Base-by-base conservation (phyloP, 2,888 invertebrate genomes). In the Epinotia demarniana region DNA sequence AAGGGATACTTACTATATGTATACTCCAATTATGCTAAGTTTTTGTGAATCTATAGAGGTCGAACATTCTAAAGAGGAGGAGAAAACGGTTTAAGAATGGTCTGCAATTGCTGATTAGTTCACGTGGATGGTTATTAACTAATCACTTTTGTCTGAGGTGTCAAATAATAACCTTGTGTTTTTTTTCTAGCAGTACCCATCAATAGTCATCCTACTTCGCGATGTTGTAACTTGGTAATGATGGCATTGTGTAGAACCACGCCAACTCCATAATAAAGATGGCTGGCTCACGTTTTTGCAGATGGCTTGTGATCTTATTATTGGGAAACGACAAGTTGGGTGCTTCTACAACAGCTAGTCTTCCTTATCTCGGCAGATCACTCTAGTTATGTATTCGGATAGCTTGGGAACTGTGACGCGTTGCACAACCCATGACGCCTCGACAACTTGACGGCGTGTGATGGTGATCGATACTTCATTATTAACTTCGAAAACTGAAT, bases 281-380 rank as follows among this genome's bases (percentile, higher is more conserved):
- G 83, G 85, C 87, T 86, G 80, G 83, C 91, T 91, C 92, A 92
- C 92, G 92, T 93, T 93, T 93, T 92, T 92, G 90, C 87, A 84
- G 88, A 86, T 85, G 84, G 80, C 79, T 89, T 89, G 85, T 85
- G 89, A 89, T 90, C 87, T 89, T 89, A 89, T 89, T 89, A 91
- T 91, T 91, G 87, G 86, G 92, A 90, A 92, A 92, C 87, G 81
- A 83, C 85, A 84, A 88, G 85, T 85, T 85, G 85, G 83, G 85
- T 84, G 81, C 83, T 85, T 87, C 83, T 82, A 85, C 82, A 82
- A 80, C 70, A 64, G 57, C 74, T 55, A 66, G 78, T 88, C 89
- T 91, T 90, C 87, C 89, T 90, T 91, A 92, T 93, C 92, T 86
- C 81, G 78, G 79, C 82, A 84, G 85, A 92, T 92, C 90, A 82